phyloP scores from a whole-genome alignment of 1,140 invertebrate species.

The Galleria mellonella region DNA sequence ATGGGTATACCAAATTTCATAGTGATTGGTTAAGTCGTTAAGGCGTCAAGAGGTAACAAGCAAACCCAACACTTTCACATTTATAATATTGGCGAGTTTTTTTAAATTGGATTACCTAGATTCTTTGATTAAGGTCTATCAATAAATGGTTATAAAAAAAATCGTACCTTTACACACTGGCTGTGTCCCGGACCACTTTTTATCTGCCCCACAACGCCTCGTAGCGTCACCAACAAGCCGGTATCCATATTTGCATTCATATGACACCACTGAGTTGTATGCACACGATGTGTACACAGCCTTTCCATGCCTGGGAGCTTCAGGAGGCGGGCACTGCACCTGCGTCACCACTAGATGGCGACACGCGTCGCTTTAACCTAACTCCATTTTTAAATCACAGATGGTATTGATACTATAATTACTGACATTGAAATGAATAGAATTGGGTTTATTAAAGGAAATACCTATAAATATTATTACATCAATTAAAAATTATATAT shows the following conservation, averaged over 20 bases:
- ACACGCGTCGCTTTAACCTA: slow-evolving; percentile 59
- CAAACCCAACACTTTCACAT: too few relatives aligned
- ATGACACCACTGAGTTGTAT: slow-evolving; percentile 94
- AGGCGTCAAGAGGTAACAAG: too few relatives aligned
- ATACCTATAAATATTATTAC: too few relatives aligned
- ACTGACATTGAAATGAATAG: too few relatives aligned
- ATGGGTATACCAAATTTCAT: too few relatives aligned
- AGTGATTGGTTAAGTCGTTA: too few relatives aligned
- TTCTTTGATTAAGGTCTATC: too few relatives aligned
- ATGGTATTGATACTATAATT: slow-evolving; percentile 22
- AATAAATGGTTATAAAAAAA: not conserved
- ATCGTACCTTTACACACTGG: slow-evolving; percentile 87
- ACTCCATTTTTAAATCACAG: slow-evolving; percentile 19
- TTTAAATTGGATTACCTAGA: too few relatives aligned
- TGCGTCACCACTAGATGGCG: slow-evolving; percentile 84
- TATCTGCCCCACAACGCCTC: slow-evolving; percentile 91
- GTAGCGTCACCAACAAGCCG: slow-evolving; percentile 91
- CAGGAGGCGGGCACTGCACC: slow-evolving; percentile 91
- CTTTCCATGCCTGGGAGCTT: slow-evolving; percentile 91
- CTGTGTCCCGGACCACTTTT: slow-evolving; percentile 91
- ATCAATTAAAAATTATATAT: too few relatives aligned
- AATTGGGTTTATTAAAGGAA: too few relatives aligned
- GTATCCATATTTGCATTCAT: slow-evolving; percentile 95
- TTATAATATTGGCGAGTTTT: too few relatives aligned
- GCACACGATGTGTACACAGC: slow-evolving; percentile 94